Base-by-base conservation (phyloP, 1,140 invertebrate species). In the Antheraea mylitta region DNA sequence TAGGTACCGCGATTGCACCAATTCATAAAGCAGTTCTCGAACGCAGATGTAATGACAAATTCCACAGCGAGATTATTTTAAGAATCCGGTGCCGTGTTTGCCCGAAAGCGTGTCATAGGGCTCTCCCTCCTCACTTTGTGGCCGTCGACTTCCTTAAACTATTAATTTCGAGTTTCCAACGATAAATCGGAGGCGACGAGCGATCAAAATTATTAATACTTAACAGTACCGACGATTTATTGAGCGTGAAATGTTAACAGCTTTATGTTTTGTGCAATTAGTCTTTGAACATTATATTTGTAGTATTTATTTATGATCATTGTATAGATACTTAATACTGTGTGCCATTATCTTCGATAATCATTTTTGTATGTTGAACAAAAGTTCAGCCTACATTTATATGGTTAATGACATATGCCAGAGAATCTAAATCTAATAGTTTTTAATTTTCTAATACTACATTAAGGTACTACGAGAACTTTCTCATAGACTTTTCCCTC, bases 201-300 rank as follows among this genome's bases (percentile, higher is more conserved):
- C 73, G 74, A 76, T 81, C 70, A 71, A 79, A 81, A 80, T 83
- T 81, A 79, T 80, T 82, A 77, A 82, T 81, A 73, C 71, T 71
- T 71, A 72, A 75, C 63, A 66, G 58, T 9, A 38, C 71, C 38
- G 64, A 72, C 67, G 73, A 77, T 80, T 78, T 72, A 76, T 75
- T 66, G 71, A 45, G 67, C 69, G 71, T 70, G 64, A 73, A 72
- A 68, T 69, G 68, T 74, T 75, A 77, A 76, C 75, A 64, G 42
- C 58, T 62, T 68, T 61, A 22, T 30, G 59, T 60, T 30, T 22
- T 60, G 18, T 60, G 59, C 59, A 19, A 60, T 60, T 60, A 19
- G 8, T 19, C 59, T 30, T 30, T 16, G 9, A 9, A 22, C 6
- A 60, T 30, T 30, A 19, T 60, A 60, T 60, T 22, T 19, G 18